Conservation (phyloP, 2,888 invertebrate genomes). For the Spisula solida region DNA sequence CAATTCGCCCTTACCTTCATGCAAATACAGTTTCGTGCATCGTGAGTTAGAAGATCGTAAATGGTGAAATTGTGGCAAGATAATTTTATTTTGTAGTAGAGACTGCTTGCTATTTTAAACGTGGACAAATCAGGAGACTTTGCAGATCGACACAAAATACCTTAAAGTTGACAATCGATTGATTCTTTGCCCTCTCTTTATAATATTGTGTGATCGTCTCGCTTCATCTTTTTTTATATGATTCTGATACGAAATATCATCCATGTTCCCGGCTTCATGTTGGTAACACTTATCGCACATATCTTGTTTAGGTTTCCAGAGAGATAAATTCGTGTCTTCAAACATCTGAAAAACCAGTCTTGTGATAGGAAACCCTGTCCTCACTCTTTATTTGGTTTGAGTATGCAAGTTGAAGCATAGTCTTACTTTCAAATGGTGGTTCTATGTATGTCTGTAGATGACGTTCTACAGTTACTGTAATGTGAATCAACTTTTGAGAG, state of each 20-base stretch:
- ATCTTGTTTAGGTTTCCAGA: conserved; percentile 57
- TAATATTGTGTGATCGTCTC: conserved; percentile 6
- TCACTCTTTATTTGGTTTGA: neutral
- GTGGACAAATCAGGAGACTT: conserved; percentile 43
- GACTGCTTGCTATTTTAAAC: conserved; percentile 49
- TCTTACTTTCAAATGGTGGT: conserved; percentile 47
- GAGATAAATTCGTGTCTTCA: conserved; percentile 3
- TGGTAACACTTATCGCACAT: conserved; percentile 54
- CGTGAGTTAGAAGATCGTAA: conserved; percentile 46
- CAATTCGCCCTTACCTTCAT: conserved; percentile 63
- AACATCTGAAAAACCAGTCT: conserved; percentile 36
- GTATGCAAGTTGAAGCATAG: conserved; percentile 47
- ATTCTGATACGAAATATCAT: conserved; percentile 29
- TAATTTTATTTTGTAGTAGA: conserved; percentile 60
- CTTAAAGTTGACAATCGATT: conserved; percentile 31
- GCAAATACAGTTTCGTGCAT: conserved; percentile 56
- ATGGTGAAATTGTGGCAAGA: conserved; percentile 59
- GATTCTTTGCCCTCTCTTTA: conserved; percentile 49
- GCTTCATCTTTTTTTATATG: conserved; percentile 51
- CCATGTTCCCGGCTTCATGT: conserved; percentile 43
- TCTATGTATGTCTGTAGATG: conserved; percentile 59
- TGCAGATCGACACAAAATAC: conserved; percentile 57
- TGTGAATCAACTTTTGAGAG: conserved; percentile 63
- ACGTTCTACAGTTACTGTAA: conserved; percentile 62
- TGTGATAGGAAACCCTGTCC: conserved; percentile 34